phyloP scores from a whole-genome alignment of 2,888 invertebrate genomes.

The Masnerella sp. region DNA sequence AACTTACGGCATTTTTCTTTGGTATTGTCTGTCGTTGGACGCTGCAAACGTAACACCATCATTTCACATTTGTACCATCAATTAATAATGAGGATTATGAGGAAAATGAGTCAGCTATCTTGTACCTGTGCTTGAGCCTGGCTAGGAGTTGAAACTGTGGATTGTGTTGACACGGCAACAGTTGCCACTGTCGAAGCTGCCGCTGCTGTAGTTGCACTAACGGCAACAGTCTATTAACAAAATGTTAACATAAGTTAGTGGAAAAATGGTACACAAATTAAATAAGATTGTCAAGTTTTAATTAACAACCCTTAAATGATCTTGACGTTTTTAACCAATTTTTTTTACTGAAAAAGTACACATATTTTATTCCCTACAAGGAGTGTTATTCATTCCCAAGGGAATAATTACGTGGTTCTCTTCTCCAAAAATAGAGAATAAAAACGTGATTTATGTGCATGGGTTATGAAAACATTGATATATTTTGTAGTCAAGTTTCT shows the following conservation, averaged over 20 bases:
- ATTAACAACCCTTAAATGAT: too few species aligned
- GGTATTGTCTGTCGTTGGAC: conserved; percentile 87
- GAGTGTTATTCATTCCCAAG: too few species aligned
- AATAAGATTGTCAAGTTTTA: not conserved
- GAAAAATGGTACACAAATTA: not conserved
- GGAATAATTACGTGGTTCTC: too few species aligned
- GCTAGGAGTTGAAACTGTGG: conserved; percentile 70
- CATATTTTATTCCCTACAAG: too few species aligned
- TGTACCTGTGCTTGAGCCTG: conserved; percentile 73
- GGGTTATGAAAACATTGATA: too few species aligned
- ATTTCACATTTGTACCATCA: not conserved
- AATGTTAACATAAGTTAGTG: too few species aligned
- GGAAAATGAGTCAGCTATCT: not conserved
- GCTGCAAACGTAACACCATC: conserved; percentile 71
- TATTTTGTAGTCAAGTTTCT: too few species aligned
- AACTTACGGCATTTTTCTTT: conserved; percentile 99
- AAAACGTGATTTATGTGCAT: too few species aligned
- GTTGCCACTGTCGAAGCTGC: conserved; percentile 74
- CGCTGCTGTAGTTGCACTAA: conserved; percentile 73
- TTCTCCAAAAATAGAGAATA: too few species aligned
- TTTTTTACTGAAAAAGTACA: too few species aligned
- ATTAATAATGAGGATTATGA: not conserved
- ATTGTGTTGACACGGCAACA: conserved; percentile 72
- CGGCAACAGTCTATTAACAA: conserved; percentile 71
- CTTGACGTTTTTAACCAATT: too few species aligned